phyloP scores from a whole-genome alignment of 2,113 vertebrate species.

The Triplophysa siluroides region DNA sequence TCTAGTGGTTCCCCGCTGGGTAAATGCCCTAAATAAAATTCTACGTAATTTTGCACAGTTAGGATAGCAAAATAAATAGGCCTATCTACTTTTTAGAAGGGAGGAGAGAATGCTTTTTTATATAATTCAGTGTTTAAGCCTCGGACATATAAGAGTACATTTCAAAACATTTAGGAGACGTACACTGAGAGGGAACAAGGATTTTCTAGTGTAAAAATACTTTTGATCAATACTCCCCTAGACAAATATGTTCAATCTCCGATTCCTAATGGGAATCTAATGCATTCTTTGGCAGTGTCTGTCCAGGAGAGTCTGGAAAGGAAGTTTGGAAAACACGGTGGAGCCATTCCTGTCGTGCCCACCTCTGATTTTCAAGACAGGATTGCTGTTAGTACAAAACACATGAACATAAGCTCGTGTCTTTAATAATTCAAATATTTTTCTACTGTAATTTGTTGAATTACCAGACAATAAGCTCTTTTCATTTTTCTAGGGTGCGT shows the following conservation, averaged over 20 bases:
- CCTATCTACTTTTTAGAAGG: too few species aligned
- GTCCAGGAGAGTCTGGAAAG: conserved; percentile 96
- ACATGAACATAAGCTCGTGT: not conserved
- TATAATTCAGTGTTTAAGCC: too few species aligned
- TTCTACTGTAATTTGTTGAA: not conserved
- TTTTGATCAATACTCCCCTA: not conserved
- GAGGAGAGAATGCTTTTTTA: too few species aligned
- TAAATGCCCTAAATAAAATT: too few species aligned
- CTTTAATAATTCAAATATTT: not conserved
- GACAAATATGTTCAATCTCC: not conserved
- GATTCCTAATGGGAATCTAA: not conserved
- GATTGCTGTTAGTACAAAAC: conserved; percentile 82
- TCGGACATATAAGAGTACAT: too few species aligned
- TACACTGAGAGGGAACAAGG: too few species aligned
- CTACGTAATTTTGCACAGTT: too few species aligned
- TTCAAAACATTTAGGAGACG: too few species aligned
- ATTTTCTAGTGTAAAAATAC: not conserved
- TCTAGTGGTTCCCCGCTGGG: too few species aligned
- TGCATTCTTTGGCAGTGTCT: conserved; percentile 79
- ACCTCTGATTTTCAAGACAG: conserved; percentile 92
- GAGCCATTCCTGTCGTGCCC: conserved; percentile 86
- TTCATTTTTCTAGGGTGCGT: conserved; percentile 76
- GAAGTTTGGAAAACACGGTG: conserved; percentile 95
- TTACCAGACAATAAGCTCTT: not conserved
- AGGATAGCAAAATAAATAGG: too few species aligned